Conservation (phyloP, 2,797 vertebrate species). For the Gambelia wislizenii region DNA sequence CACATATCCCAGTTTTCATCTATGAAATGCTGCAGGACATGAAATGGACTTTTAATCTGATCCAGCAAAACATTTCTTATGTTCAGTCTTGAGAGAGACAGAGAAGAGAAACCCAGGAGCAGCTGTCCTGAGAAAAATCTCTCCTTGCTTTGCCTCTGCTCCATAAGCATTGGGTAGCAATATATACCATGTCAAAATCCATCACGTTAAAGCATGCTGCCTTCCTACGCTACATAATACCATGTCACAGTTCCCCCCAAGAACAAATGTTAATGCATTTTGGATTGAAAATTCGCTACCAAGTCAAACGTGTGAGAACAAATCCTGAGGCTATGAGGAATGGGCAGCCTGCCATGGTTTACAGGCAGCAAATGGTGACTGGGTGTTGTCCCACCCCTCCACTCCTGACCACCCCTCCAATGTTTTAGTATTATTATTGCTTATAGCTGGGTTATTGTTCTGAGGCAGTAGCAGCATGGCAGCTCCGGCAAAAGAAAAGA, state of each 20-base stretch:
- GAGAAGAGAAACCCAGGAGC: neutral
- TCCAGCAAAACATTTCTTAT: neutral
- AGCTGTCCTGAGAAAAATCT: neutral
- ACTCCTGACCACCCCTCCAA: too few species aligned
- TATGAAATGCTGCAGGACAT: too few species aligned
- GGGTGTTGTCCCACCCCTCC: neutral
- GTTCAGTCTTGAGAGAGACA: neutral
- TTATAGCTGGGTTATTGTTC: conserved; percentile 37
- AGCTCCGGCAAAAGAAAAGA: conserved; percentile 30
- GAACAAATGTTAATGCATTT: conserved; percentile 49
- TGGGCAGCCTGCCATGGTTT: conserved; percentile 1
- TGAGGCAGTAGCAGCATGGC: conserved; percentile 5
- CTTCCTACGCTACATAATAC: conserved; percentile 13
- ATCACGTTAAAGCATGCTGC: neutral
- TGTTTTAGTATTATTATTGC: conserved; percentile 8
- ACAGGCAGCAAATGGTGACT: conserved; percentile 10
- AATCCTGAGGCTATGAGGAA: neutral
- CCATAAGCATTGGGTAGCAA: conserved; percentile 35
- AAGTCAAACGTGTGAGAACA: conserved; percentile 4
- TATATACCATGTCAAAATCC: conserved; percentile 34
- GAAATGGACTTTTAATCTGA: conserved; percentile 15
- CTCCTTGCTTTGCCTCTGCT: neutral
- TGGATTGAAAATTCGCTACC: conserved; percentile 6
- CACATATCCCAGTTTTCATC: too few species aligned
- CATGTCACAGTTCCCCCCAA: neutral